These are phyloP conservation scores for Exephanes ischioxanthus DNA, from an alignment of 2,888 invertebrate genomes.

Conservation along the genomic window DNA sequence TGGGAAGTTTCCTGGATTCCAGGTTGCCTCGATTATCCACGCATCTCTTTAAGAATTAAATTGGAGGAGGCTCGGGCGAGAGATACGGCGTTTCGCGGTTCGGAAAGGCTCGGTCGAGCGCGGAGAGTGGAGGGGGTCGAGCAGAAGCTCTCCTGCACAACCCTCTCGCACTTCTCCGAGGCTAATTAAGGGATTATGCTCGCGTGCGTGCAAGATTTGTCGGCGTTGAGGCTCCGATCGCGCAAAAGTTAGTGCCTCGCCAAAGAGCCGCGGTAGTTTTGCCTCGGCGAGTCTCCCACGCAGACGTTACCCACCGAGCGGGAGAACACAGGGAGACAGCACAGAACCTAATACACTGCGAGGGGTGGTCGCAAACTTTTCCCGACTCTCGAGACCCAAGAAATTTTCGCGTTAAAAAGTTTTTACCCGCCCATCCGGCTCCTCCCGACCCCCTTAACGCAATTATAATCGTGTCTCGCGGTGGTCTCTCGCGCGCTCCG, in stretches of 20 bases:
- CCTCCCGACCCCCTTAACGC: constrained; percentile 12
- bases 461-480: constrained; percentile 44
- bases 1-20: not conserved
- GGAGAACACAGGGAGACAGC: not conserved
- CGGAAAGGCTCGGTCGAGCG: constrained; percentile 31
- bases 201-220: constrained; percentile 75
- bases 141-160: not conserved
- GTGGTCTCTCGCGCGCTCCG: not conserved
- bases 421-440: constrained; percentile 17
- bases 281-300: not conserved
- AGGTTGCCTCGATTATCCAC: constrained; percentile 20
- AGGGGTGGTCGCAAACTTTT: constrained; percentile 36
- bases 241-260: constrained; percentile 41
- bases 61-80: constrained; percentile 16
- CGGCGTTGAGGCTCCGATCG: constrained; percentile 59
- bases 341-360: constrained; percentile 21
- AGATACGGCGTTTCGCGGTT: constrained; percentile 28
- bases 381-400: constrained; percentile 21
- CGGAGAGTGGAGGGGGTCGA: constrained; percentile 39
- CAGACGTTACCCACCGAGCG: not conserved
- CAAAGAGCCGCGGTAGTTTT: not conserved
- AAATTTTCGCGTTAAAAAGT: constrained; percentile 40
- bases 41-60: constrained; percentile 30
- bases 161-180: constrained; percentile 50
- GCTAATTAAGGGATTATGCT: constrained; percentile 77